Base-by-base conservation (phyloP, 2,797 vertebrate genomes). In the Sebastes oblongus region DNA sequence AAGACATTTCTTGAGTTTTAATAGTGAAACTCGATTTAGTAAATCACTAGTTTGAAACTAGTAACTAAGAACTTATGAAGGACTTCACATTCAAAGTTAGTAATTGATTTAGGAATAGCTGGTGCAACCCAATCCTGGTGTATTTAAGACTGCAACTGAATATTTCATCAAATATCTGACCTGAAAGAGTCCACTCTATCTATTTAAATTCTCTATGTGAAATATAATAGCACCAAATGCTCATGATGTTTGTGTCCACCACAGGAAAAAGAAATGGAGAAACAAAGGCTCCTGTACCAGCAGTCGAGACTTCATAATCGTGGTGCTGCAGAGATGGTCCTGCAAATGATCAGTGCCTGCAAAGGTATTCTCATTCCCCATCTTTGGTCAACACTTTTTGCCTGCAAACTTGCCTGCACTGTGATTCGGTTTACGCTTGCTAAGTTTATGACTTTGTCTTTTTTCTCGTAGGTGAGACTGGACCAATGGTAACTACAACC, bases 341-440 rank as follows among this genome's bases (percentile, higher is more conserved):
- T 99, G 60, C 98, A 99, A 88, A 99, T 99, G 98, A 97, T 99
- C 85, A 98, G 98, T 0, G 98, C 98, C 79, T 98, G 98, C 91
- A 99, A 97, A 96, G 98, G 98, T 98, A 76, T 8, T 27, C 8
- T 32, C 34, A 7, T 8, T 59, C 12, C 5, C 14, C n/a, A 4
- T 64, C 8, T 46, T 66, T 27, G 25, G 25, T n/a, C 3, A 12
- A 22, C 29, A 39, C 1, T 1, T 55, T 77, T 27, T 60, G 4
- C 30, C 18, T 65, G 8, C 5, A 39, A 46, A 71, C 13, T 34
- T 50, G 16, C 10, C 20, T 62, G 4, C 25, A 16, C 29, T 12
- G 9, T 7, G 8, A 25, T 24, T 71, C 20, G 8, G 25, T 36
- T 67, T 46, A 27, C 13, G 8, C 4, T 5, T 13, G 5, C 13